Evolutionary conservation across 2,888 invertebrate genomes (phyloP).

Genomic region (Drosophila affinis): DNA sequence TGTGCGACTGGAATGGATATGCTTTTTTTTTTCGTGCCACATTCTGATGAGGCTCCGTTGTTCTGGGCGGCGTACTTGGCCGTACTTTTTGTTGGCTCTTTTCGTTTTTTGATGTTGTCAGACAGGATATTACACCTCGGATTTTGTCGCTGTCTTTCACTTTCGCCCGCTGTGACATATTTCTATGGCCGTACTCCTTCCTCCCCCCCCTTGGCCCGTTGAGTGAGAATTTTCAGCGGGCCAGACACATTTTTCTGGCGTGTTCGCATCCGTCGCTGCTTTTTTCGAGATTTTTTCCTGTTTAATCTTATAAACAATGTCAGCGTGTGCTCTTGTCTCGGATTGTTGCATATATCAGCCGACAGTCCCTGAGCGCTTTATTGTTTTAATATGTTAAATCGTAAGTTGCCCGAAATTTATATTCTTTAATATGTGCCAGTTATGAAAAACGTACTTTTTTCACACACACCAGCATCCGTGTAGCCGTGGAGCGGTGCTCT

Average conservation of each 20-base stretch:
- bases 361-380: constrained; percentile 51
- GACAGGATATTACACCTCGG: constrained; percentile 77
- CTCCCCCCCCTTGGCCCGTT: constrained; percentile 10
- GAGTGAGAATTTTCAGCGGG: constrained; percentile 47
- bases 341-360: constrained; percentile 58
- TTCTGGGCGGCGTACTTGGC: constrained; percentile 19
- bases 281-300: constrained; percentile 13
- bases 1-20: constrained; percentile 3
- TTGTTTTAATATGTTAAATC: constrained; percentile 75
- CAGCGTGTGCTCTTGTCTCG: constrained; percentile 62
- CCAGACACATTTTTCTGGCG: constrained; percentile 62
- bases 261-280: constrained; percentile 41
- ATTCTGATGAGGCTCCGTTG: constrained; percentile 15
- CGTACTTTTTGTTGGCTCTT: constrained; percentile 11
- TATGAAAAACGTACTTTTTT: constrained; percentile 18
- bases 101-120: constrained; percentile 44
- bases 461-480: not conserved
- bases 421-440: constrained; percentile 37
- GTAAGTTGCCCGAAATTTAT: constrained; percentile 22
- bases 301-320: constrained; percentile 73
- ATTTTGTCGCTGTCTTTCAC: constrained; percentile 75
- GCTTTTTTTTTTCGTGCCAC: constrained; percentile 24
- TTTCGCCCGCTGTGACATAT: constrained; percentile 79
- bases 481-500: not conserved
- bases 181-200: constrained; percentile 53